These are phyloP conservation scores for Steromphala cineraria DNA, from an alignment of 2,888 invertebrate species.

Conservation along the genomic window DNA sequence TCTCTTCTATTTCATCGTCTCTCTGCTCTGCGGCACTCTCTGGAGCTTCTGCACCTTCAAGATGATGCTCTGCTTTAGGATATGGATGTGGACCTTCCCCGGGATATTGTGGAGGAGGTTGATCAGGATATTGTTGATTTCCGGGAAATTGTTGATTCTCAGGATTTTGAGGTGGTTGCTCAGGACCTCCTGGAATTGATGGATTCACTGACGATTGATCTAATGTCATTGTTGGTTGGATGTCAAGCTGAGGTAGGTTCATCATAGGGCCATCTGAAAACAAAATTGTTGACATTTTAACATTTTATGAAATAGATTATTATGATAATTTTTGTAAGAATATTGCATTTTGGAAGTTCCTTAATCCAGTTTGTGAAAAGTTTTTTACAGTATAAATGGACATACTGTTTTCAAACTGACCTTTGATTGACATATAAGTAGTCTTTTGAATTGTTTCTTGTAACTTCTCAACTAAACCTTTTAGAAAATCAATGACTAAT, in stretches of 20 bases:
- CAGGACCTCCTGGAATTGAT: neutral
- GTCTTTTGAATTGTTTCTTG: too few relatives aligned
- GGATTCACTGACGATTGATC: neutral
- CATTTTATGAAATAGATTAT: neutral
- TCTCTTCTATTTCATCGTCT: slow-evolving; percentile 20
- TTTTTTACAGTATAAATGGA: too few relatives aligned
- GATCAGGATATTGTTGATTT: neutral
- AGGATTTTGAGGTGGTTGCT: neutral
- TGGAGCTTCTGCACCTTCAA: neutral
- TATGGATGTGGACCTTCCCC: neutral
- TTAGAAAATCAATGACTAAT: too few relatives aligned
- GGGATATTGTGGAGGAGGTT: neutral
- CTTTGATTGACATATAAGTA: too few relatives aligned
- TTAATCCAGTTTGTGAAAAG: too few relatives aligned
- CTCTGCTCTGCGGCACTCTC: slow-evolving; percentile 17
- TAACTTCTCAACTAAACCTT: too few relatives aligned
- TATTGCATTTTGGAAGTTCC: neutral
- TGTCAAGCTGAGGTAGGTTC: neutral
- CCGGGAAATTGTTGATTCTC: neutral
- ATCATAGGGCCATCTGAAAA: neutral
- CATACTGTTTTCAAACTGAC: too few relatives aligned
- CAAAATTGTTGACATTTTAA: too few relatives aligned
- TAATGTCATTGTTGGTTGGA: neutral
- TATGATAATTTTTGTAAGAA: too few relatives aligned
- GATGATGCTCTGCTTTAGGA: neutral